Conservation (phyloP, 2,113 vertebrate species). For the Sula dactylatra region DNA sequence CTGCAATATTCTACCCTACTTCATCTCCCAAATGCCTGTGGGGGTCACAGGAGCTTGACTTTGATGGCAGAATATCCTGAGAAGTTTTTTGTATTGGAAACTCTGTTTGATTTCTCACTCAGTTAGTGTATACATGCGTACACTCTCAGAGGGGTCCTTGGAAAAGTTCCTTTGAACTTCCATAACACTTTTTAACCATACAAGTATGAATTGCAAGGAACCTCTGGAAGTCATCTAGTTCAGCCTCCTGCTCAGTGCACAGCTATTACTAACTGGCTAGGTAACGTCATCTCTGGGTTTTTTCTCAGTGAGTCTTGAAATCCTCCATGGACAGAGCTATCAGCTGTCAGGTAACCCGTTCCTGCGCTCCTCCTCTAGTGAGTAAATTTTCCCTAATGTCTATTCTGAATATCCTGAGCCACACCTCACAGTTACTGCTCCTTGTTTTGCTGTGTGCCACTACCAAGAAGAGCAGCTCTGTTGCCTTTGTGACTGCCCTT, state of each 20-base stretch:
- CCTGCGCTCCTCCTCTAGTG: background rate
- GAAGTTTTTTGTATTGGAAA: background rate
- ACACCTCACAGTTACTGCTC: background rate
- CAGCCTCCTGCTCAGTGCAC: background rate
- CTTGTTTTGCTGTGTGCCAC: background rate
- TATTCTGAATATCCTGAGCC: background rate
- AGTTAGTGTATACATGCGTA: background rate
- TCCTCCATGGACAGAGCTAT: background rate
- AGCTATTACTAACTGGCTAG: background rate
- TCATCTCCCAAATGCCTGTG: background rate
- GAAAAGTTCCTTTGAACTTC: constrained; percentile 7
- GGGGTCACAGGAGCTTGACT: background rate
- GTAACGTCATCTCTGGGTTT: background rate
- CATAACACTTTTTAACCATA: background rate
- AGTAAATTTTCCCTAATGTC: background rate
- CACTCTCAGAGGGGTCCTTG: background rate
- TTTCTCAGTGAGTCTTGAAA: background rate
- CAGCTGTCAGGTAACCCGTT: background rate
- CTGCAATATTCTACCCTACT: background rate
- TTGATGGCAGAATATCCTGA: background rate
- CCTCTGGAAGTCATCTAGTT: background rate
- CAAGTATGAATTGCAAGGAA: background rate
- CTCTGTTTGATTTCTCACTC: constrained; percentile 9
- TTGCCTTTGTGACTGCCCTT: background rate
- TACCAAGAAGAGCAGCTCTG: background rate